phyloP scores from a whole-genome alignment of 2,113 vertebrate species.

The Taxidea taxus region DNA sequence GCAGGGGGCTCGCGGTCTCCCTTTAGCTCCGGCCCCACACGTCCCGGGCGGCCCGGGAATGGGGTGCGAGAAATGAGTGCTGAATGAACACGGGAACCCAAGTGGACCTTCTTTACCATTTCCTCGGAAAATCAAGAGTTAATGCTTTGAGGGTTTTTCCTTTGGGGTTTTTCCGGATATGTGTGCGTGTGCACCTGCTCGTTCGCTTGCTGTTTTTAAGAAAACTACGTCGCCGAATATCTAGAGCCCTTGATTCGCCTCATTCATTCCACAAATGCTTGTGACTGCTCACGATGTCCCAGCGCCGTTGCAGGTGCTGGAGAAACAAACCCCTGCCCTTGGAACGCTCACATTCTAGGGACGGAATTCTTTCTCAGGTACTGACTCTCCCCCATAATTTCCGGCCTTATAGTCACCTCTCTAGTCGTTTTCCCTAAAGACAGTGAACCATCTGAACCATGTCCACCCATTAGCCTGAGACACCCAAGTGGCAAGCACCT shows the following conservation, averaged over 20 bases:
- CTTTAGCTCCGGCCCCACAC: not conserved
- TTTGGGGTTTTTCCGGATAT: not conserved
- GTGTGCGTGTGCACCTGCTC: too few species aligned
- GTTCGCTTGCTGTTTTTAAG: not conserved
- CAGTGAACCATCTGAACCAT: not conserved
- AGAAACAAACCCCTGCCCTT: not conserved
- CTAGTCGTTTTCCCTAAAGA: not conserved
- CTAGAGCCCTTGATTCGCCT: not conserved
- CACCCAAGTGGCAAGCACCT: not conserved
- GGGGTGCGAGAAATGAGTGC: not conserved
- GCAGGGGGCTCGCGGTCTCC: not conserved
- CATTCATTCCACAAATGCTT: not conserved
- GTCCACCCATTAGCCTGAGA: not conserved
- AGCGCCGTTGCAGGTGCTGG: not conserved
- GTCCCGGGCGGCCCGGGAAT: not conserved
- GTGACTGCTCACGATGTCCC: not conserved
- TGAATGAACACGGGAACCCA: not conserved
- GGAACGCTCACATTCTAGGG: not conserved
- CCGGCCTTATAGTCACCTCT: not conserved
- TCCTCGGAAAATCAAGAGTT: constrained; percentile 20
- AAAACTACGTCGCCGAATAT: not conserved
- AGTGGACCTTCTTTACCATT: not conserved
- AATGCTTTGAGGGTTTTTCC: not conserved
- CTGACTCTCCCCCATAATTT: not conserved
- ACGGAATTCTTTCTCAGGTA: not conserved